These are phyloP conservation scores for Ganaspis sp. DNA, from an alignment of 1,140 invertebrate genomes.

Conservation along the genomic window DNA sequence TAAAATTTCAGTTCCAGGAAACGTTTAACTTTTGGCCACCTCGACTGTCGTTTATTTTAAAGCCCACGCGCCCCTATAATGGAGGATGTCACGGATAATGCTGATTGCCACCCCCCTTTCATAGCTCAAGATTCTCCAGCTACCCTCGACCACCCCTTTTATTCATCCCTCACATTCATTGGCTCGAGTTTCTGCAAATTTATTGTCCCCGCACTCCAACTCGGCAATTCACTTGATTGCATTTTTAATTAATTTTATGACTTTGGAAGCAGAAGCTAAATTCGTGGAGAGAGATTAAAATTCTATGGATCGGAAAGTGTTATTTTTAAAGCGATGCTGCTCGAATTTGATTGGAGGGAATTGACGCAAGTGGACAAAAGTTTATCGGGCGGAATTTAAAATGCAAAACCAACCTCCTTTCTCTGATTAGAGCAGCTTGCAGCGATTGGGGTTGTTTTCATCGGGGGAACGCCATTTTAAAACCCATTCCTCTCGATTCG, in stretches of 20 bases:
- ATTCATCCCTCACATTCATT: conserved; percentile 34
- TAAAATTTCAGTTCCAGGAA: conserved; percentile 12
- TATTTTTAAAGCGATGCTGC: conserved; percentile 45
- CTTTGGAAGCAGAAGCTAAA: too few species aligned
- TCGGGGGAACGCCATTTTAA: conserved; percentile 70
- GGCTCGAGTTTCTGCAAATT: not conserved
- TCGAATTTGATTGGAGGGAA: conserved; percentile 35
- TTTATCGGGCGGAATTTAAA: conserved; percentile 48
- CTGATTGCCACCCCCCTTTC: conserved; percentile 37
- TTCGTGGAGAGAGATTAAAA: too few species aligned
- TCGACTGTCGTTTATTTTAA: conserved; percentile 29
- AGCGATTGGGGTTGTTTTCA: conserved; percentile 63
- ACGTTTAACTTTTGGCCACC: conserved; percentile 7
- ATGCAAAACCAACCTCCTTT: conserved; percentile 71
- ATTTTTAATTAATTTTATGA: not conserved
- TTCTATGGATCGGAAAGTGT: not conserved
- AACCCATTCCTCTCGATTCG: conserved; percentile 60
- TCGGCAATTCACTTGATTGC: not conserved
- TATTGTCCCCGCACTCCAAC: not conserved
- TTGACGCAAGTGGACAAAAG: not conserved
- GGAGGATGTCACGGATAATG: conserved; percentile 43
- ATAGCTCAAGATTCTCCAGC: not conserved
- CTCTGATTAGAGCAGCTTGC: conserved; percentile 70
- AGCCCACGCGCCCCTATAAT: conserved; percentile 43
- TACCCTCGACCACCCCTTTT: not conserved